Evolutionary conservation across 2,113 vertebrate genomes (phyloP).

Genomic region (Chitala chitala): DNA sequence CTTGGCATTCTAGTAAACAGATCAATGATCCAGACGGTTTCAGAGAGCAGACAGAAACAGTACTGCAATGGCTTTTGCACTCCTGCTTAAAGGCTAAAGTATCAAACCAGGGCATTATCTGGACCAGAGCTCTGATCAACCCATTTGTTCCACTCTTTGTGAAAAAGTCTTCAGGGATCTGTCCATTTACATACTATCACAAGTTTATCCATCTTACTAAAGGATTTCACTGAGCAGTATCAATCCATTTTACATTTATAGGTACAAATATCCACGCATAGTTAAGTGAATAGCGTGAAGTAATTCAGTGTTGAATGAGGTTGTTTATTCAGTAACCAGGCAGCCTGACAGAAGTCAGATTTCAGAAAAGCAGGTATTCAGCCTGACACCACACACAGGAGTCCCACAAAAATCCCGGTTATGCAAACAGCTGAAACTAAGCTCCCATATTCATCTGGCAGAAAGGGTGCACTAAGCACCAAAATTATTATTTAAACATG

Average conservation of each 20-base stretch:
- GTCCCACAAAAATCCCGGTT: neutral
- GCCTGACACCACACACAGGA: neutral
- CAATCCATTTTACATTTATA: neutral
- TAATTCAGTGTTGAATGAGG: neutral
- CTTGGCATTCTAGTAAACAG: neutral
- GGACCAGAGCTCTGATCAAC: too few species aligned
- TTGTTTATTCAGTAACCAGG: neutral
- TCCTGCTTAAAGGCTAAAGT: neutral
- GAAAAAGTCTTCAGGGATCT: too few species aligned
- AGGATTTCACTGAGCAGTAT: too few species aligned
- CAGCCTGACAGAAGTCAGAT: too few species aligned
- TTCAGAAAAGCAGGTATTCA: too few species aligned
- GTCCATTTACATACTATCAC: too few species aligned
- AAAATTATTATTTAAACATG: neutral
- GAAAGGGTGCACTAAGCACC: constrained; percentile 2
- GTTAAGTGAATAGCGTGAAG: neutral
- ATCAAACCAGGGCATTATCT: neutral
- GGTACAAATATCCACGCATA: neutral
- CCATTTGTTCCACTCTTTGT: too few species aligned
- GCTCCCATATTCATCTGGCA: neutral
- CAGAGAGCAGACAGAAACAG: neutral
- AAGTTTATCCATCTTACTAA: too few species aligned
- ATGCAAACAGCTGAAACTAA: constrained; percentile 3
- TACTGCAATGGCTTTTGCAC: too few species aligned
- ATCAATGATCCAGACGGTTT: neutral